Evolutionary conservation across 2,888 invertebrate species (phyloP).

Genomic region (Hetaerina titia): DNA sequence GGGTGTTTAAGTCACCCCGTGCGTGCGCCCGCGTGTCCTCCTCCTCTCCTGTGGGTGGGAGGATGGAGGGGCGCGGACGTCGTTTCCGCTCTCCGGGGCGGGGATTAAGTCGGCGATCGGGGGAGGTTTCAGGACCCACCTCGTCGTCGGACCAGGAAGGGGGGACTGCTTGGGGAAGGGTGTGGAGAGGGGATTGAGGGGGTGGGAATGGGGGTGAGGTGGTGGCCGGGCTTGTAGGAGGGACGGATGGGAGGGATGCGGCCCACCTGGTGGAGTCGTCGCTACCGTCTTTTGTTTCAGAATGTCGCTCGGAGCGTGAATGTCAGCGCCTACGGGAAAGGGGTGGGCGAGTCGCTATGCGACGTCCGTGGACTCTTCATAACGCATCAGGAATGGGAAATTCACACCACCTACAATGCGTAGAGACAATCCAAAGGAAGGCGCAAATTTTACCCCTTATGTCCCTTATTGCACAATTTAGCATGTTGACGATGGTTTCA

Average conservation of each 20-base stretch:
- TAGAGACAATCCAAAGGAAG: neutral
- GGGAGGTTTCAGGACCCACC: neutral
- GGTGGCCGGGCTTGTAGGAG: neutral
- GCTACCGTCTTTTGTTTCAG: conserved; percentile 27
- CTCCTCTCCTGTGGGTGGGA: no score
- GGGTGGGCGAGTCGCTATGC: neutral
- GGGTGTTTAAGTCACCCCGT: no score
- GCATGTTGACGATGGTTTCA: no score
- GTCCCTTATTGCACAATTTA: neutral
- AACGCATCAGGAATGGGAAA: neutral
- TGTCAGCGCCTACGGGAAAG: conserved; percentile 43
- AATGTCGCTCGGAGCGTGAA: conserved; percentile 45
- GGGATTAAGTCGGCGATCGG: conserved; percentile 53
- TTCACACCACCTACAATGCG: neutral
- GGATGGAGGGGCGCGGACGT: no score
- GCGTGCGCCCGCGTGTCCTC: no score
- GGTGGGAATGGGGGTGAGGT: neutral
- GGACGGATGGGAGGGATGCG: neutral
- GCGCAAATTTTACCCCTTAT: neutral
- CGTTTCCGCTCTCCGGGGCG: no score
- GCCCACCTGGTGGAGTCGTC: conserved; percentile 27
- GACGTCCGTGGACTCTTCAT: neutral
- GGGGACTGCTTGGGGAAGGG: conserved; percentile 46
- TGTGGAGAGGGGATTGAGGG: neutral
- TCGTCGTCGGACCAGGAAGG: neutral